Evolutionary conservation across 2,113 vertebrate species (phyloP).

Genomic region (Chionomys nivalis): DNA sequence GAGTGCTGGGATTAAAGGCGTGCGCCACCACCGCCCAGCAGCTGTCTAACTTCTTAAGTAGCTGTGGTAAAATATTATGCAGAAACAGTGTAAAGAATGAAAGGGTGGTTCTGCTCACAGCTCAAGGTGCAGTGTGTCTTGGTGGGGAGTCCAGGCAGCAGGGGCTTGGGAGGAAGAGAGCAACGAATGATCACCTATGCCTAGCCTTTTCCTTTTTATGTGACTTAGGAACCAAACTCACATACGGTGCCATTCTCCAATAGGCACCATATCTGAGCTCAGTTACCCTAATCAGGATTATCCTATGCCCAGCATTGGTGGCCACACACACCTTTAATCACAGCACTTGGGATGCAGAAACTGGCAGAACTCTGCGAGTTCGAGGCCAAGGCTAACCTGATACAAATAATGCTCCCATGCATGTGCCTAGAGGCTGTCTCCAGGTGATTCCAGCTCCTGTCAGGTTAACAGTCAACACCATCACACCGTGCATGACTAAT

Average conservation of each 20-base stretch:
- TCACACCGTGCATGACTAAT: background rate
- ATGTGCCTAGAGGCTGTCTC: background rate
- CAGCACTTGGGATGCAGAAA: too few species aligned
- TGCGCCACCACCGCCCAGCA: too few species aligned
- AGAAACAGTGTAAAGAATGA: background rate
- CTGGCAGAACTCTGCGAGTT: too few species aligned
- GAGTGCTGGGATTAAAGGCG: too few species aligned
- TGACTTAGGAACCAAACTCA: background rate
- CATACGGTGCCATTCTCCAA: background rate
- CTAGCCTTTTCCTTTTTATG: background rate
- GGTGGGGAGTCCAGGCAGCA: background rate
- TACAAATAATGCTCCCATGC: background rate
- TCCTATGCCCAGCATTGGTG: background rate
- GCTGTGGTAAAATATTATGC: background rate
- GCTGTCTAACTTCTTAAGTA: background rate
- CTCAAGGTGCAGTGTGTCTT: background rate
- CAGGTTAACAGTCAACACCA: background rate
- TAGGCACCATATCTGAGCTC: background rate
- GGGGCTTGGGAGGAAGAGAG: background rate
- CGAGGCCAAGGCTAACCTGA: background rate
- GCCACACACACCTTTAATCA: too few species aligned
- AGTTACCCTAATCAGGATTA: background rate
- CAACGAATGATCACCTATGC: background rate
- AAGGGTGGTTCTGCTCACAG: background rate
- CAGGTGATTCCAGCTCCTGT: background rate